These are phyloP conservation scores for Meliscaeva auricollis DNA, from an alignment of 2,888 invertebrate genomes.

Conservation along the genomic window DNA sequence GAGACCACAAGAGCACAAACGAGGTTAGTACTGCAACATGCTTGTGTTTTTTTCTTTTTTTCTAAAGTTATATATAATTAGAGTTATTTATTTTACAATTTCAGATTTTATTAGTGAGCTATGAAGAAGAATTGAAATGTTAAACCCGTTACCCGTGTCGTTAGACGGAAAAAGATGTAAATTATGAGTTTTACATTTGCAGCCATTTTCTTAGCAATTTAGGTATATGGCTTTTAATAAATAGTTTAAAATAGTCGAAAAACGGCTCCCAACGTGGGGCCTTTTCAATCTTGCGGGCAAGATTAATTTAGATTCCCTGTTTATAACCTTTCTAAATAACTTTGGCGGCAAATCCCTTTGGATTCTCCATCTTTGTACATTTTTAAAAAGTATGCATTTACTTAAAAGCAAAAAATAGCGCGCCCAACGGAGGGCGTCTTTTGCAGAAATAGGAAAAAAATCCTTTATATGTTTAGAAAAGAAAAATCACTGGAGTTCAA, in stretches of 20 bases:
- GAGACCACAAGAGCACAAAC: constrained; percentile 29
- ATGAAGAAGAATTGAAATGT: constrained; percentile 1
- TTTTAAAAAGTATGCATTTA: too few relatives aligned
- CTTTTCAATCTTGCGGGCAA: neutral
- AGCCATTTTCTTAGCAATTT: too few relatives aligned
- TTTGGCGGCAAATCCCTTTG: too few relatives aligned
- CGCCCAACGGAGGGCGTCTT: too few relatives aligned
- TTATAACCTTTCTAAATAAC: neutral
- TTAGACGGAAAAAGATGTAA: constrained; percentile 62
- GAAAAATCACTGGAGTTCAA: too few relatives aligned
- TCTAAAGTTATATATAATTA: neutral
- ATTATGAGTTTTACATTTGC: neutral
- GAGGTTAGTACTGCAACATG: constrained; percentile 59
- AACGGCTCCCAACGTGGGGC: neutral
- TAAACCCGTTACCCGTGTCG: constrained; percentile 47
- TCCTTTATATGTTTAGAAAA: too few relatives aligned
- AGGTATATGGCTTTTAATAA: too few relatives aligned
- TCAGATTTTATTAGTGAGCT: neutral
- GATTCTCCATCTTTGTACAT: too few relatives aligned
- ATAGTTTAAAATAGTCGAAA: neutral
- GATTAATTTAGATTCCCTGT: neutral
- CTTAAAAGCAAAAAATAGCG: too few relatives aligned
- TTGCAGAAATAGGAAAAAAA: too few relatives aligned
- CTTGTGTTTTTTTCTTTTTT: constrained; percentile 17
- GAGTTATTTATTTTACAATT: neutral